Conservation (phyloP, 2,888 invertebrate genomes). For the Troides oblongomaculatus region DNA sequence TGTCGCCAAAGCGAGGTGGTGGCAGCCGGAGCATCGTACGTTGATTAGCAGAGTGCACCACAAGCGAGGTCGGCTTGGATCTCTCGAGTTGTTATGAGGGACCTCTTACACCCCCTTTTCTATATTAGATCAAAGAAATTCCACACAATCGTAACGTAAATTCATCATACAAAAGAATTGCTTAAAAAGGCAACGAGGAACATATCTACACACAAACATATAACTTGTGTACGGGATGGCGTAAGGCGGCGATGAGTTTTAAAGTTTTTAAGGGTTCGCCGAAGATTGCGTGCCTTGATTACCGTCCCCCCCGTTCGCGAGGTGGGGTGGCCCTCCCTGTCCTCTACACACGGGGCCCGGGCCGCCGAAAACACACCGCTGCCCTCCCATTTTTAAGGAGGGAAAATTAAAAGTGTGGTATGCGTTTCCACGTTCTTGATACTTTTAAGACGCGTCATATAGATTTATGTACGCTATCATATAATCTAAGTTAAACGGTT, state of each 20-base stretch:
- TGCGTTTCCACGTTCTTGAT: constrained; percentile 52
- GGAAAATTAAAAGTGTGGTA: constrained; percentile 78
- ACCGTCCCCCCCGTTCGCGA: constrained; percentile 54
- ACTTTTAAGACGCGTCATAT: constrained; percentile 54
- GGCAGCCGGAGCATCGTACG: too few relatives aligned
- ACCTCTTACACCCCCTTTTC: neutral
- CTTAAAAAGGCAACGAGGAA: constrained; percentile 19
- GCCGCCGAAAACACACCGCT: constrained; percentile 65
- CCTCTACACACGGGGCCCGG: constrained; percentile 59
- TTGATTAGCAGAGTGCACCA: too few relatives aligned
- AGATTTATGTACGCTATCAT: neutral
- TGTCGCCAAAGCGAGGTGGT: too few relatives aligned
- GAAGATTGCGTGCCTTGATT: constrained; percentile 84
- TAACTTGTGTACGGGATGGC: constrained; percentile 41
- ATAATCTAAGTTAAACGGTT: neutral
- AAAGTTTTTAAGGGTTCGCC: constrained; percentile 82
- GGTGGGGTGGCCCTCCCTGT: constrained; percentile 40
- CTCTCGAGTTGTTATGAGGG: too few relatives aligned
- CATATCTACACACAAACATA: constrained; percentile 35
- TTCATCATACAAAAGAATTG: constrained; percentile 20
- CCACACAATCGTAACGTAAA: constrained; percentile 4
- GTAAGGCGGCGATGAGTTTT: constrained; percentile 77
- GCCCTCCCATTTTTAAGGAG: constrained; percentile 79
- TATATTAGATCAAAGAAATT: constrained; percentile 18
- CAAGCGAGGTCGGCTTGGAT: too few relatives aligned